Base-by-base conservation (phyloP, 2,888 invertebrate genomes). In the Cancer borealis region DNA sequence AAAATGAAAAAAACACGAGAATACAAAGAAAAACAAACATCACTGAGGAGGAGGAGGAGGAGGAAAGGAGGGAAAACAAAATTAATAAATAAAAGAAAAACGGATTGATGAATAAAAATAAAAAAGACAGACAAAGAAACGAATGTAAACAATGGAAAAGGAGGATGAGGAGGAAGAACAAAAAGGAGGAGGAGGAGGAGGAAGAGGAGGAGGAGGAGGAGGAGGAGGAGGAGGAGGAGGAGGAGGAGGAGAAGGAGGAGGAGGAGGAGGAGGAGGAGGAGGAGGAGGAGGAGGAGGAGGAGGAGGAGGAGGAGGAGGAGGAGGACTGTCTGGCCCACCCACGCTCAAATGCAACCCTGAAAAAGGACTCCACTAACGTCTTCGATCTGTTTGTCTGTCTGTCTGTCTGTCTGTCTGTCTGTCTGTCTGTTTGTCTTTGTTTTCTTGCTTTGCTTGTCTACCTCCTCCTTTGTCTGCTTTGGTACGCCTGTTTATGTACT, bases 231-330 rank as follows among this genome's bases (percentile, higher is more conserved):
- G 66, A 66, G 21, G 66, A 66, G 66, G 66, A 66, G 66, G 66
- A 66, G 66, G 66, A 66, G 66, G 66, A 66, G 21, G 66, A 66
- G 66, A 17, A 66, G 10, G 3, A 66, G 21, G 21, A n/a, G 26
- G 73, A 73, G 73, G 73, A 73, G 73, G 73, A 73, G 73, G 73
- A 73, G 73, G 26, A 66, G 3, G 3, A 73, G 6, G 73, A 73
- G n/a, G 73, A 73, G n/a, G 73, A 73, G n/a, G n/a, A 73, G n/a
- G 26, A 79, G 79, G 30, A 79, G 30, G 79, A 79, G 66, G 66
- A 66, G 26, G 26, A 79, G 30, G 79, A 79, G 79, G 30, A 79
- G 30, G 79, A n/a, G 30, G 79, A 26, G 79, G 21, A n/a, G 6
- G n/a, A 66, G 6, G 30, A 30, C 79, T 54, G 54, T n/a, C 73